A percentile compares a stretch with the other conserved stretches of the same genome.
Conservation (phyloP, 2,888 invertebrate species). For the Phalera bucephala region DNA sequence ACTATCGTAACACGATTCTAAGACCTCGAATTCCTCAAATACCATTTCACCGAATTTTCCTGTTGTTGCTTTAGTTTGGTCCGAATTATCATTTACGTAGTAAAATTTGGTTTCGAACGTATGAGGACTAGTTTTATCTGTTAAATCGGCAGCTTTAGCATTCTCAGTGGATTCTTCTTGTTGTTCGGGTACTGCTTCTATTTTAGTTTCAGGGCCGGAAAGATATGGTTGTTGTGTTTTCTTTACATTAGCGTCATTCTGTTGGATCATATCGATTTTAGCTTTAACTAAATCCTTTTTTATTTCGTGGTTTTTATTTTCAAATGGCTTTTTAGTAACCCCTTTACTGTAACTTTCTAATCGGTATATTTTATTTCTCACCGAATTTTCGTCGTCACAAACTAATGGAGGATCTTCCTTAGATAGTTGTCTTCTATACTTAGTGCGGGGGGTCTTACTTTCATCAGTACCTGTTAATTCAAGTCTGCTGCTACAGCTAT, state of each 20-base stretch:
- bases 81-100: conserved; percentile 82
- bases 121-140: conserved; percentile 54
- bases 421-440: conserved; percentile 61
- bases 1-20: conserved; percentile 84
- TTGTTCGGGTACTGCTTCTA: conserved; percentile 27
- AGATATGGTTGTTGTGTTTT: conserved; percentile 29
- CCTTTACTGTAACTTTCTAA: conserved; percentile 78
- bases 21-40: conserved; percentile 91
- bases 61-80: conserved; percentile 79
- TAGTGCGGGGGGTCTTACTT: conserved; percentile 70
- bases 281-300: conserved; percentile 40
- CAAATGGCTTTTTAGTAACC: conserved; percentile 70
- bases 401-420: conserved; percentile 73
- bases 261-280: conserved; percentile 33
- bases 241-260: conserved; percentile 24
- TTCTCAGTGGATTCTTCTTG: conserved; percentile 36
- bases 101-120: conserved; percentile 83
- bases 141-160: conserved; percentile 30
- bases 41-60: conserved; percentile 92
- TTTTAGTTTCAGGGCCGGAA: conserved; percentile 21
- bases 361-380: conserved; percentile 77
- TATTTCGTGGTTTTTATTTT: conserved; percentile 57
- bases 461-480: conserved; percentile 89
- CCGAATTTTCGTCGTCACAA: conserved; percentile 74
- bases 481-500: conserved; percentile 92